Evolutionary conservation across 2,888 invertebrate genomes (phyloP).

Genomic region (Athripsodes cinereus): DNA sequence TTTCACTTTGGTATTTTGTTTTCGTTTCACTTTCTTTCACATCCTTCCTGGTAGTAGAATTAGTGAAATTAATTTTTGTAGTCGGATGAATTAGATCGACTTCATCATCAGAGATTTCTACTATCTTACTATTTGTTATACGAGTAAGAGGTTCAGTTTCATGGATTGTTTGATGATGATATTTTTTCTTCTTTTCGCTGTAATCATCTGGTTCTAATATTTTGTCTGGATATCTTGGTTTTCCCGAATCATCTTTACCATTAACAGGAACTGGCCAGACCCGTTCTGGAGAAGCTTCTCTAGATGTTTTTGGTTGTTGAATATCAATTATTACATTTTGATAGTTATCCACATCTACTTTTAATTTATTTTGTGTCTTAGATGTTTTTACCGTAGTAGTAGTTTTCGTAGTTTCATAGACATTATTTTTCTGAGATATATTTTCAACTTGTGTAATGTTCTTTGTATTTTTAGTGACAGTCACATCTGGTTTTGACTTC

Average conservation of each 20-base stretch:
- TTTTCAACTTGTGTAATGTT: constrained; percentile 28
- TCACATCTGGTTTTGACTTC: constrained; percentile 48
- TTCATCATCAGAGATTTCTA: constrained; percentile 50
- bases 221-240: constrained; percentile 66
- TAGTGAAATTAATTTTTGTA: constrained; percentile 36
- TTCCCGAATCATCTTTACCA: constrained; percentile 52
- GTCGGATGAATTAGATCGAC: constrained; percentile 40
- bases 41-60: constrained; percentile 46
- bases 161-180: constrained; percentile 42
- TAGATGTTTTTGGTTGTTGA: constrained; percentile 66
- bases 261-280: constrained; percentile 62
- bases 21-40: constrained; percentile 46
- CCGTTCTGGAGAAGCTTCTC: constrained; percentile 69
- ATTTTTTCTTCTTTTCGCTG: constrained; percentile 36
- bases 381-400: constrained; percentile 45
- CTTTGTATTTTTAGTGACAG: constrained; percentile 40
- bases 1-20: constrained; percentile 38
- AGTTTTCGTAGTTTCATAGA: constrained; percentile 39
- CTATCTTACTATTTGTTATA: constrained; percentile 37
- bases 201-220: constrained; percentile 71
- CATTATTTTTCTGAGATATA: constrained; percentile 36
- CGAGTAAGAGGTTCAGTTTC: constrained; percentile 59
- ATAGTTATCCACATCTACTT: constrained; percentile 43
- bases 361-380: constrained; percentile 24
- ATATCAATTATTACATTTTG: constrained; percentile 55